Percentiles rank a stretch among this genome's conserved stretches.
phyloP scores from a whole-genome alignment of 2,888 invertebrate genomes.

The Petrolisthes cinctipes region DNA sequence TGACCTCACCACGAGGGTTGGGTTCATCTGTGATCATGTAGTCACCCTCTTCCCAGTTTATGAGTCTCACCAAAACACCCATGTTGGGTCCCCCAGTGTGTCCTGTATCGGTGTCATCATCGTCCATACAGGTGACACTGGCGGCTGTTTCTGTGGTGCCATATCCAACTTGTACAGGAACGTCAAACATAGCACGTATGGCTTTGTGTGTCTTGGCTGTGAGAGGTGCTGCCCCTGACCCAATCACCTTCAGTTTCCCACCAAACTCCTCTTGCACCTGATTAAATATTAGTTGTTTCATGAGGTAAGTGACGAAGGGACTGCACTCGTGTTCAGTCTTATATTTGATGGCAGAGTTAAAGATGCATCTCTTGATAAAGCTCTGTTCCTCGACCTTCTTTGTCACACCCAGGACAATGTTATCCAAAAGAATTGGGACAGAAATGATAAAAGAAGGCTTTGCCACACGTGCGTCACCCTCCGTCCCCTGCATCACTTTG shows the following conservation, averaged over 20 bases:
- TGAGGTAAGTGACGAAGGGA: constrained; percentile 71
- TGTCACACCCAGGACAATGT: constrained; percentile 96
- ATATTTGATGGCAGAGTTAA: constrained; percentile 73
- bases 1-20: constrained; percentile 65
- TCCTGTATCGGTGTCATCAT: constrained; percentile 80
- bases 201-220: constrained; percentile 96
- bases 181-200: constrained; percentile 90
- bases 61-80: constrained; percentile 85
- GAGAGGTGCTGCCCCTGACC: constrained; percentile 95
- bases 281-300: constrained; percentile 74
- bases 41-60: constrained; percentile 94
- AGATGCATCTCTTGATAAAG: constrained; percentile 83
- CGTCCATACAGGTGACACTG: constrained; percentile 76
- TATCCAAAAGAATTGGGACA: constrained; percentile 96
- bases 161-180: constrained; percentile 92
- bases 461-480: constrained; percentile 92
- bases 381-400: constrained; percentile 91
- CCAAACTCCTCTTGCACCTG: constrained; percentile 83
- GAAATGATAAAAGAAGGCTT: constrained; percentile 95
- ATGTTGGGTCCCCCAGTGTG: constrained; percentile 90
- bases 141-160: constrained; percentile 98
- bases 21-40: constrained; percentile 83
- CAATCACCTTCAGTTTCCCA: constrained; percentile 87
- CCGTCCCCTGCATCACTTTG: constrained; percentile 94
- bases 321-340: constrained; percentile 57